Conservation (phyloP, 1,140 invertebrate genomes). For the Zaprionus africanus region DNA sequence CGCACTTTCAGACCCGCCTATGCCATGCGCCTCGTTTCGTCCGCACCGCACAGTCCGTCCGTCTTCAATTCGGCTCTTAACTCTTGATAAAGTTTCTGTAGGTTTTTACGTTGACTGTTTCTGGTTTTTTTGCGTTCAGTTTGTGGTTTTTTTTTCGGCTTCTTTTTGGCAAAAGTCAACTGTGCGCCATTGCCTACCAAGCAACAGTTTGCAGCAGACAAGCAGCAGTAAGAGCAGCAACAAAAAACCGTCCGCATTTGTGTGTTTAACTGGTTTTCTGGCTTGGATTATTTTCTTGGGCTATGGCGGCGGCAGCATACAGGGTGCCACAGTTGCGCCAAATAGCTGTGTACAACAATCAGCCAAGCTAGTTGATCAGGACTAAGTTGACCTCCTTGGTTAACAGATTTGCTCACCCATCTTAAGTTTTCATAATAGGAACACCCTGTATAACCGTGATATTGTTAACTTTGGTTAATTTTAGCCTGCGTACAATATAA, state of each 20-base stretch:
- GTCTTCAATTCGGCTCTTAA: slow-evolving; percentile 58
- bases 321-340: slow-evolving; percentile 28
- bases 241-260: slow-evolving; percentile 59
- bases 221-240: not conserved
- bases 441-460: slow-evolving; percentile 55
- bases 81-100: slow-evolving; percentile 76
- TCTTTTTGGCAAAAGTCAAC: slow-evolving; percentile 75
- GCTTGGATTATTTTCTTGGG: slow-evolving; percentile 45
- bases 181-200: slow-evolving; percentile 49
- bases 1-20: slow-evolving; percentile 56
- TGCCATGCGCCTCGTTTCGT: slow-evolving; percentile 40
- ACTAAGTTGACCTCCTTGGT: not conserved
- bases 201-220: slow-evolving; percentile 63
- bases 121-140: slow-evolving; percentile 51
- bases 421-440: not conserved
- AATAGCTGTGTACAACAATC: not conserved
- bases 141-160: slow-evolving; percentile 26
- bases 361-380: not conserved
- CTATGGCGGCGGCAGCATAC: slow-evolving; percentile 20
- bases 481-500: slow-evolving; percentile 72
- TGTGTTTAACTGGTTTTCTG: slow-evolving; percentile 68
- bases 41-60: not conserved
- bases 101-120: slow-evolving; percentile 64
- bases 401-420: not conserved
- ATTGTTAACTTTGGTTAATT: slow-evolving; percentile 65